These are phyloP conservation scores for Plutomurus gul DNA, from an alignment of 1,140 invertebrate genomes.

Conservation along the genomic window DNA sequence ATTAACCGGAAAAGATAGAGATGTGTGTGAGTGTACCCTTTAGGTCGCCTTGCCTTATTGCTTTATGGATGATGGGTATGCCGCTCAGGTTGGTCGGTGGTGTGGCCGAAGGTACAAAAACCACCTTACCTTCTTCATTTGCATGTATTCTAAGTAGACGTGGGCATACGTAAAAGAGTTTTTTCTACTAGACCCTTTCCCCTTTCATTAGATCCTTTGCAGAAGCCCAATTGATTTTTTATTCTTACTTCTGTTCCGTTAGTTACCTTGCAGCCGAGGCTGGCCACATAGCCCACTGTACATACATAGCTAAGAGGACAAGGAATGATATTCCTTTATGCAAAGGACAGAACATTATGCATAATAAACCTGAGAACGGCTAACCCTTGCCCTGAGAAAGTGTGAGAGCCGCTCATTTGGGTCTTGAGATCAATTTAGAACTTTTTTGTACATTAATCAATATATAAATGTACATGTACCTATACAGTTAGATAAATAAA, in stretches of 20 bases:
- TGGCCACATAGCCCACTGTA: background rate
- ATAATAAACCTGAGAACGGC: constrained; percentile 23
- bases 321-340: constrained; percentile 21
- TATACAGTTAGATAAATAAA: background rate
- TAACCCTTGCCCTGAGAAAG: constrained; percentile 28
- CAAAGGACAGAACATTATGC: constrained; percentile 25
- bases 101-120: background rate
- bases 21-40: background rate
- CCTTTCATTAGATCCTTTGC: background rate
- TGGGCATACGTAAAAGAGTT: constrained; percentile 30
- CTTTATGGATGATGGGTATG: background rate
- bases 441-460: constrained; percentile 33
- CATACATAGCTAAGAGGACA: background rate
- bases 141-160: constrained; percentile 39
- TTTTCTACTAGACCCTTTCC: constrained; percentile 34
- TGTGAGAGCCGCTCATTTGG: constrained; percentile 25
- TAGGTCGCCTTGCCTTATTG: background rate
- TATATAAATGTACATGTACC: background rate
- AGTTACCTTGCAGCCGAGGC: background rate
- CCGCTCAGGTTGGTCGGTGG: background rate
- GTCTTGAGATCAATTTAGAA: background rate
- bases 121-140: constrained; percentile 27
- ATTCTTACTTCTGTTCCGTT: constrained; percentile 6
- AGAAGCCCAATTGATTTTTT: constrained; percentile 24
- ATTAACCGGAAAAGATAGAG: constrained; percentile 17